These are phyloP conservation scores for Nothobranchius kuhntae DNA, from an alignment of 2,113 vertebrate genomes.

Conservation along the genomic window DNA sequence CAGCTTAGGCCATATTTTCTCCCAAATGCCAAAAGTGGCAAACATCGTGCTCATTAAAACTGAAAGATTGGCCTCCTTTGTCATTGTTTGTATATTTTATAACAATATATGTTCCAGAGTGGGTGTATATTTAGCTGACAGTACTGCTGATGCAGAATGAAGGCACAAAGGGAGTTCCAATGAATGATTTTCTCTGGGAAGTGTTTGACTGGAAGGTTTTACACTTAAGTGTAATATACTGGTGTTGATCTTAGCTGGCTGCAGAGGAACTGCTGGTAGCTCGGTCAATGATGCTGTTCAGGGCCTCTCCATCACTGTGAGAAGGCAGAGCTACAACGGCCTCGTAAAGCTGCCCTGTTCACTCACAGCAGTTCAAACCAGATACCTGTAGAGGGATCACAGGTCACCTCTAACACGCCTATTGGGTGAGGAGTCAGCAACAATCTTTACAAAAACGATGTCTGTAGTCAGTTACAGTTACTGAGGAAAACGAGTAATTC, in stretches of 20 bases:
- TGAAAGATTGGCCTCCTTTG: conserved; percentile 8
- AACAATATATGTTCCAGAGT: conserved; percentile 3
- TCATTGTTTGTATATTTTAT: not conserved
- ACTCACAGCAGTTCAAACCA: conserved; percentile 49
- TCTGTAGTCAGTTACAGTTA: no score
- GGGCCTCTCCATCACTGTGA: conserved; percentile 60
- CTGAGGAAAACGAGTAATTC: no score
- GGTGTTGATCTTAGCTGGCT: conserved; percentile 76
- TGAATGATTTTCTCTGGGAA: conserved; percentile 40
- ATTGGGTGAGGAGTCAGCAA: no score
- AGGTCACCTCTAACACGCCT: conserved; percentile 9
- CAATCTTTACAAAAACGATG: no score
- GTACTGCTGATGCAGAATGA: conserved; percentile 22
- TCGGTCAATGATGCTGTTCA: conserved; percentile 71
- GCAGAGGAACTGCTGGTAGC: conserved; percentile 53
- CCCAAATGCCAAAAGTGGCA: conserved; percentile 39
- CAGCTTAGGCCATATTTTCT: conserved; percentile 36
- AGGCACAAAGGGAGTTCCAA: conserved; percentile 39
- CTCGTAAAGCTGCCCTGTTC: conserved; percentile 71
- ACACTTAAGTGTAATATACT: conserved; percentile 70
- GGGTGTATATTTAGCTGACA: conserved; percentile 15
- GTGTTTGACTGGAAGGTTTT: conserved; percentile 68
- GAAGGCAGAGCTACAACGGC: conserved; percentile 58
- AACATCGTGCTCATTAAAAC: conserved; percentile 38
- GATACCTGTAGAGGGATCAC: conserved; percentile 46